Evolutionary conservation across 2,888 invertebrate species (phyloP).

Genomic region (Silvanus unidentatus): DNA sequence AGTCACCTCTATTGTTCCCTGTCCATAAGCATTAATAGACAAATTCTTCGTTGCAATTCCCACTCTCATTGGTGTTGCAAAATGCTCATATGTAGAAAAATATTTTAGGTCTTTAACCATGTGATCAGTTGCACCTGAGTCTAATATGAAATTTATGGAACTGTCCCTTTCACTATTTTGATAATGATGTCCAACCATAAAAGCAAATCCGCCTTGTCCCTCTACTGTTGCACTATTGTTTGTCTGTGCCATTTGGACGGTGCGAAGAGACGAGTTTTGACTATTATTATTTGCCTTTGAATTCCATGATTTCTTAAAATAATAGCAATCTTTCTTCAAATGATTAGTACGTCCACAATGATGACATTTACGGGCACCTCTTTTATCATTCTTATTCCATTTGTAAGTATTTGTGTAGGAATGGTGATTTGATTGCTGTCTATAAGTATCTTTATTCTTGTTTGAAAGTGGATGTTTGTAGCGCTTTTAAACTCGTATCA

Average conservation of each 20-base stretch:
- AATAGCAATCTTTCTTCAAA: constrained; percentile 7
- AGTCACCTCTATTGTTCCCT: constrained; percentile 13
- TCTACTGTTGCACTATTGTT: neutral
- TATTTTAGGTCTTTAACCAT: constrained; percentile 14
- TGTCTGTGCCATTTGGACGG: neutral
- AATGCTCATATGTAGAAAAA: constrained; percentile 19
- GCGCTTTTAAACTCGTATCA: neutral
- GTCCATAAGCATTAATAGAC: constrained; percentile 5
- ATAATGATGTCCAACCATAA: neutral
- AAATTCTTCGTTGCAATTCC: constrained; percentile 10
- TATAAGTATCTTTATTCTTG: too few species aligned
- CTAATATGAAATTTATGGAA: constrained; percentile 9
- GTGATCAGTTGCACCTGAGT: constrained; percentile 24
- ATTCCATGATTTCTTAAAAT: constrained; percentile 3
- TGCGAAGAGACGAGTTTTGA: neutral
- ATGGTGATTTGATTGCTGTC: too few species aligned
- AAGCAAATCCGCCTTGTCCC: constrained; percentile 7
- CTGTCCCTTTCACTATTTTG: neutral
- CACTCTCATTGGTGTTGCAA: constrained; percentile 7
- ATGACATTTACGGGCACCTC: neutral
- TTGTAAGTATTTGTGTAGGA: too few species aligned
- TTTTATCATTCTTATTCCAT: too few species aligned
- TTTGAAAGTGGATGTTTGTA: neutral
- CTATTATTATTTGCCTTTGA: neutral
- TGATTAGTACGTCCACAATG: constrained; percentile 8